phyloP scores from a whole-genome alignment of 2,113 vertebrate genomes.

The Festucalex cinctus region DNA sequence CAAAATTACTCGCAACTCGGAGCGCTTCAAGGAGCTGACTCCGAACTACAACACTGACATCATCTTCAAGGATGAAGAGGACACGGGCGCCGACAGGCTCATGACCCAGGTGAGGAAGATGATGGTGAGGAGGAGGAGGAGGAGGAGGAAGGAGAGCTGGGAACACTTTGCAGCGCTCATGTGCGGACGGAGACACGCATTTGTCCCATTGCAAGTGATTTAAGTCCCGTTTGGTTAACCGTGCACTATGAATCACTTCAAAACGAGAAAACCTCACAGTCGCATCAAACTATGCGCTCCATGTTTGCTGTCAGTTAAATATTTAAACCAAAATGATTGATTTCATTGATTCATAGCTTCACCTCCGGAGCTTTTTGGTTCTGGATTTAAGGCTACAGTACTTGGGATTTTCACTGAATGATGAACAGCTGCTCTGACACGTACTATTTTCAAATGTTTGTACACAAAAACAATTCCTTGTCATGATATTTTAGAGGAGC shows the following conservation, averaged over 20 bases:
- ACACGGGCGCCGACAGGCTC: slow-evolving; percentile 93
- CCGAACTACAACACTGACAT: slow-evolving; percentile 98
- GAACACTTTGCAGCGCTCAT: background rate
- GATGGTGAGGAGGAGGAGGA: background rate
- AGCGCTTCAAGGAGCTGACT: slow-evolving; percentile 93
- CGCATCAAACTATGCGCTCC: slow-evolving; percentile 30
- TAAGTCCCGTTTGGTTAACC: slow-evolving; percentile 2
- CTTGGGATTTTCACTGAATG: background rate
- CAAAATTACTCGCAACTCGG: slow-evolving; percentile 90
- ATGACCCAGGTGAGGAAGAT: slow-evolving; percentile 89
- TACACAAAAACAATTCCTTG: background rate
- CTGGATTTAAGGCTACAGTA: background rate
- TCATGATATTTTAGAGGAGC: background rate
- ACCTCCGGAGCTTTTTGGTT: slow-evolving; percentile 5
- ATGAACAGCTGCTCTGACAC: background rate
- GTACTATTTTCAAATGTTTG: background rate
- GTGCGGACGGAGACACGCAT: background rate
- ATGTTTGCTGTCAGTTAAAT: slow-evolving; percentile 56
- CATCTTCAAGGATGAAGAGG: slow-evolving; percentile 99
- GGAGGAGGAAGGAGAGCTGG: background rate
- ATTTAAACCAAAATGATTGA: slow-evolving; percentile 58
- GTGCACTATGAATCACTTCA: slow-evolving; percentile 6
- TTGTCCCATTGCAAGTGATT: slow-evolving; percentile 2
- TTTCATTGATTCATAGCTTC: slow-evolving; percentile 38
- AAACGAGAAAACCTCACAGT: background rate